Evolutionary conservation across 30 jellyfish, hydroid and myxozoan genomes (phyloP).

Genomic region (Aurelia coerulea): DNA sequence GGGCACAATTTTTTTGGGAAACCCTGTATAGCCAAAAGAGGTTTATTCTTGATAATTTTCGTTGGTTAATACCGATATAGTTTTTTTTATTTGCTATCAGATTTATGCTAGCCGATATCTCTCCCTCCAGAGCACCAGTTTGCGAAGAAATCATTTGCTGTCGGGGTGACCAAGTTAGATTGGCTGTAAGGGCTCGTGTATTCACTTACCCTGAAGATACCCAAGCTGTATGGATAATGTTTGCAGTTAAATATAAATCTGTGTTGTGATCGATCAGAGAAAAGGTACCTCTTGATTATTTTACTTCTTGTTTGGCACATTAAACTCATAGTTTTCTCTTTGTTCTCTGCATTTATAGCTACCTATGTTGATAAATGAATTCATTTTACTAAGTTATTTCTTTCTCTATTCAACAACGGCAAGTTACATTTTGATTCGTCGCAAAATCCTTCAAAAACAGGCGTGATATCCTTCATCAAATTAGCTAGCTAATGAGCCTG

Average conservation of each 20-base stretch:
- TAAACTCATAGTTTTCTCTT: background rate
- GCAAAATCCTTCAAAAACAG: background rate
- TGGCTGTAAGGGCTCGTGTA: conserved; percentile 90
- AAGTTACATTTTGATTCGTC: background rate
- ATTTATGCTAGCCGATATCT: background rate
- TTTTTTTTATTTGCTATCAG: too few species aligned
- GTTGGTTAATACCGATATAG: too few species aligned
- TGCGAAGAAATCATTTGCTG: conserved; percentile 95
- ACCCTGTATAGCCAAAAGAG: too few species aligned
- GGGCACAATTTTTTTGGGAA: too few species aligned
- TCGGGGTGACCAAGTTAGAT: conserved; percentile 92
- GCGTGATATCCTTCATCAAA: too few species aligned
- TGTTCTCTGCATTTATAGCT: background rate
- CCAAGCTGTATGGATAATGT: conserved; percentile 94
- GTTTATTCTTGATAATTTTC: too few species aligned
- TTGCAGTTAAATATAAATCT: conserved; percentile 89
- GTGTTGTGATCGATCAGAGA: conserved; percentile 52
- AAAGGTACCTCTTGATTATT: background rate
- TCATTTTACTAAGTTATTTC: background rate
- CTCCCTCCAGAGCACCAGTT: conserved; percentile 72
- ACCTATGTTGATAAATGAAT: background rate
- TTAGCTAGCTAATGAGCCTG: too few species aligned
- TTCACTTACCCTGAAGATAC: conserved; percentile 88
- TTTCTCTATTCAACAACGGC: background rate
- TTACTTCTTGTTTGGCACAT: background rate